Conservation (phyloP, 1,140 invertebrate species). For the Temnothorax nylanderi region DNA sequence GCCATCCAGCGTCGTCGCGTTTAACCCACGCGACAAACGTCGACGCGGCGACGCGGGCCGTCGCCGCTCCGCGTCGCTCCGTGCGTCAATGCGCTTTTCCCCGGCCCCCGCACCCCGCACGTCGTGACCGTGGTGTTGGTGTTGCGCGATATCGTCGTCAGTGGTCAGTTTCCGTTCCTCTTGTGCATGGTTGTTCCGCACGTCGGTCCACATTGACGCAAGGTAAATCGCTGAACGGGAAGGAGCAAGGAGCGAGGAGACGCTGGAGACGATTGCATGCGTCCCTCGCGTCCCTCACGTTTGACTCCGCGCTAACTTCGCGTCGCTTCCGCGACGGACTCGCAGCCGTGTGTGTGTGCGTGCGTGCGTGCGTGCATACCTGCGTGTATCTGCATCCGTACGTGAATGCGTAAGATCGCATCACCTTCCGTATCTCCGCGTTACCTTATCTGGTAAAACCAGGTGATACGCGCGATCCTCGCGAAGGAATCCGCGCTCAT, state of each 20-base stretch:
- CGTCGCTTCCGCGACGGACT: not conserved
- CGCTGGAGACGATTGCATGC: not conserved
- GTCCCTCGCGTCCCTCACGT: not conserved
- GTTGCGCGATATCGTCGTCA: not conserved
- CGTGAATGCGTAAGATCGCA: not conserved
- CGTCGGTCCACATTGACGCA: constrained; percentile 28
- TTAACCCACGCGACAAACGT: not conserved
- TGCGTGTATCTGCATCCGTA: not conserved
- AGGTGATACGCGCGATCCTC: constrained; percentile 37
- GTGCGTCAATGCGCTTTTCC: constrained; percentile 5
- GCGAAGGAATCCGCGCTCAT: constrained; percentile 26
- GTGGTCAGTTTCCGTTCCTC: not conserved
- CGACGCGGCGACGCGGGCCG: not conserved
- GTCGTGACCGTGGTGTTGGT: not conserved
- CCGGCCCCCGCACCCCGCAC: constrained; percentile 2
- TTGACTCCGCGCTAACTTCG: not conserved
- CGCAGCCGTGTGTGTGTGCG: not conserved
- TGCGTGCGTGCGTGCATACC: not conserved
- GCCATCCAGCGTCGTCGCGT: not conserved
- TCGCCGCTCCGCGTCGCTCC: not conserved
- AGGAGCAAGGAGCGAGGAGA: not conserved
- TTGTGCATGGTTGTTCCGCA: not conserved
- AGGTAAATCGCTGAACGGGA: constrained; percentile 28
- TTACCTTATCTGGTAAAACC: constrained; percentile 44
- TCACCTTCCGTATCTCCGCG: not conserved